These are phyloP conservation scores for Mystacides longicornis DNA, from an alignment of 2,888 invertebrate species.

Conservation along the genomic window DNA sequence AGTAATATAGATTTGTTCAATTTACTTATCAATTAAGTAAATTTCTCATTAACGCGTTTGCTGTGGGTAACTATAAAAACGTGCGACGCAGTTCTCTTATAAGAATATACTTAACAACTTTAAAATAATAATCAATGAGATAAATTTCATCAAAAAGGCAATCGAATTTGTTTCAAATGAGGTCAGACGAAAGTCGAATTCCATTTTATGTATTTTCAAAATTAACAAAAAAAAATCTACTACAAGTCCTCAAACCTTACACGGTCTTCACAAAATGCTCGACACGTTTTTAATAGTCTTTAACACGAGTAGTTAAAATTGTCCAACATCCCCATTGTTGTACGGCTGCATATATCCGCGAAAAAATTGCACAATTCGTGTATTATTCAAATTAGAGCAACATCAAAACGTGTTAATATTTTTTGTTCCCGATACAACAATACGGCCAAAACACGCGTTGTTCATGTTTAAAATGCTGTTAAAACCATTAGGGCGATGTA, in stretches of 20 bases:
- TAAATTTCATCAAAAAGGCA: too few species aligned
- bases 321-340: background rate
- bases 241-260: background rate
- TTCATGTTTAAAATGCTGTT: slow-evolving; percentile 6
- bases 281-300: background rate
- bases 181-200: slow-evolving; percentile 1
- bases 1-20: too few species aligned
- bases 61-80: too few species aligned
- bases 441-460: background rate
- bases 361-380: background rate
- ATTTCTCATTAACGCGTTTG: too few species aligned
- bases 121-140: too few species aligned
- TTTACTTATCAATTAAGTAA: too few species aligned
- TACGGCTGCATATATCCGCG: background rate
- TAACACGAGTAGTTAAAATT: background rate
- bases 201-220: background rate
- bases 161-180: background rate
- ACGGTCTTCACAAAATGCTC: background rate
- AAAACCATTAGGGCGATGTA: background rate
- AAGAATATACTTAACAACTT: too few species aligned
- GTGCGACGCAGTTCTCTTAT: too few species aligned
- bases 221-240: too few species aligned
- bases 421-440: background rate
- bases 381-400: slow-evolving; percentile 10
- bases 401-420: slow-evolving; percentile 7